Conservation (phyloP, 2,888 invertebrate genomes). For the Graphium colonna region DNA sequence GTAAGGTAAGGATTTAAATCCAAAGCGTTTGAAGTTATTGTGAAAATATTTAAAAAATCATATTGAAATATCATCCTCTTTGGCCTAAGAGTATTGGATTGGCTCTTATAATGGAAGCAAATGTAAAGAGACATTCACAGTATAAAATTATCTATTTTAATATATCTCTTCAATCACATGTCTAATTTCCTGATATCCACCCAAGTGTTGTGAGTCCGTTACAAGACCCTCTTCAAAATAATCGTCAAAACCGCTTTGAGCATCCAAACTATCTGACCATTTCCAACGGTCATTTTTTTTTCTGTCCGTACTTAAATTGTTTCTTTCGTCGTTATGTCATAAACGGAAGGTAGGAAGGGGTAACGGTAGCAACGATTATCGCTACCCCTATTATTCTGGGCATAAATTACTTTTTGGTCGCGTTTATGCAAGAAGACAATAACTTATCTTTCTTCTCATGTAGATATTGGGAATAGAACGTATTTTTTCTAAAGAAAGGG, state of each 20-base stretch:
- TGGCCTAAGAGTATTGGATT: too few relatives aligned
- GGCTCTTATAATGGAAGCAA: too few relatives aligned
- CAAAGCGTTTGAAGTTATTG: too few relatives aligned
- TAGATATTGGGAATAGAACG: not conserved
- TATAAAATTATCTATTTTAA: too few relatives aligned
- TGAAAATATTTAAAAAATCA: too few relatives aligned
- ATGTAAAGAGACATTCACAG: too few relatives aligned
- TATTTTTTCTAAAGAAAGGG: not conserved
- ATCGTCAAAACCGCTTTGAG: slow-evolving; percentile 23
- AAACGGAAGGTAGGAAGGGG: slow-evolving; percentile 54
- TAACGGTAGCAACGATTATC: slow-evolving; percentile 44
- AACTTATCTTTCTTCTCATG: too few relatives aligned
- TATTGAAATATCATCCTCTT: too few relatives aligned
- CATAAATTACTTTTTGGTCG: slow-evolving; percentile 36
- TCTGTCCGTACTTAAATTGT: slow-evolving; percentile 38
- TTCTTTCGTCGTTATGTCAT: slow-evolving; percentile 50
- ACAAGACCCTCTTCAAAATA: slow-evolving; percentile 8
- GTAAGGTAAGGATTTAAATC: too few relatives aligned
- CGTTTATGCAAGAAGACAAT: slow-evolving; percentile 11
- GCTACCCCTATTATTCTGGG: slow-evolving; percentile 40
- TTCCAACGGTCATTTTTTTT: slow-evolving; percentile 61
- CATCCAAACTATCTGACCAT: slow-evolving; percentile 49
- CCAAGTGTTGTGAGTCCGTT: too few relatives aligned
- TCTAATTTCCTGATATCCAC: too few relatives aligned
- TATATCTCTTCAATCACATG: too few relatives aligned